Conservation (phyloP, 92 coral and sea anemone genomes). For the Paramuricea clavata region DNA sequence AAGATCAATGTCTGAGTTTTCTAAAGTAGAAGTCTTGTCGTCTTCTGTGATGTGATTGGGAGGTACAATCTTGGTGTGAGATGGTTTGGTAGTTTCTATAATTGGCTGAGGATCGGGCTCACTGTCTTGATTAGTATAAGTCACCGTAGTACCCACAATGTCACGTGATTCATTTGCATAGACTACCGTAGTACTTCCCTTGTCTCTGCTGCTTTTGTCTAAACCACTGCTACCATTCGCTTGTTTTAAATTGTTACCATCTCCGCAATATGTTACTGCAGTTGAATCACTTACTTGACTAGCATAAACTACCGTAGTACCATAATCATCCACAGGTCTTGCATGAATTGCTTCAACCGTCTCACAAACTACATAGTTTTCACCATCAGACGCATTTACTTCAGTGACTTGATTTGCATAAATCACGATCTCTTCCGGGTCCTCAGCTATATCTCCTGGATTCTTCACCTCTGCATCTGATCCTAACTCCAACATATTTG, state of each 20-base stretch:
- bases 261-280: background rate
- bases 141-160: background rate
- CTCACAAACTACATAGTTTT: background rate
- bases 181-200: background rate
- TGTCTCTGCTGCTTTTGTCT: background rate
- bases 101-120: background rate
- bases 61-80: background rate
- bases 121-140: background rate
- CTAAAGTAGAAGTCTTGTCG: background rate
- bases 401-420: background rate
- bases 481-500: background rate
- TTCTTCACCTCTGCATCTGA: background rate
- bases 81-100: background rate
- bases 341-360: background rate
- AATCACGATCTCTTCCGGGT: background rate
- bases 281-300: background rate
- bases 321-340: background rate
- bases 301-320: conserved; percentile 10
- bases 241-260: background rate
- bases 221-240: background rate
- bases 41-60: background rate
- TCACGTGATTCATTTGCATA: background rate
- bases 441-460: background rate
- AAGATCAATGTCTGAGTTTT: background rate
- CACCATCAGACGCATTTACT: background rate